A percentile compares a stretch with the other conserved stretches of the same genome.
These are phyloP conservation scores for Leptopilina drosophilae DNA, from an alignment of 2,888 invertebrate genomes.

Conservation along the genomic window DNA sequence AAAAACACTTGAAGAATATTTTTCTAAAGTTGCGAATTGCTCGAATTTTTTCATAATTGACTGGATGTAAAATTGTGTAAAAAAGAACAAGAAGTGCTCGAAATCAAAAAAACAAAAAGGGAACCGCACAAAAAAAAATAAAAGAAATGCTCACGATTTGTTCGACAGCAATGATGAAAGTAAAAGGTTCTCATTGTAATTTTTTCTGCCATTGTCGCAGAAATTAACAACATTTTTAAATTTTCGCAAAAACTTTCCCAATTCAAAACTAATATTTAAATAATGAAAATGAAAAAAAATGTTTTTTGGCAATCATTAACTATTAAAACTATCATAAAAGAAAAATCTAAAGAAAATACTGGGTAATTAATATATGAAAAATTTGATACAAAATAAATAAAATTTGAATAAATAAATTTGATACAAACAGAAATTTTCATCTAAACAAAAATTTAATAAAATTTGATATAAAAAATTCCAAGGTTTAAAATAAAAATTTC, in stretches of 20 bases:
- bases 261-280: neutral
- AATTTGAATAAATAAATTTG: neutral
- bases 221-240: neutral
- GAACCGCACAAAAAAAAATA: constrained; percentile 22
- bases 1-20: constrained; percentile 27
- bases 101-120: neutral
- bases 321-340: neutral
- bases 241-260: neutral
- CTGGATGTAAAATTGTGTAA: constrained; percentile 14
- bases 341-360: neutral
- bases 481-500: neutral
- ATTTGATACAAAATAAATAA: neutral
- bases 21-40: constrained; percentile 20
- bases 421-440: neutral
- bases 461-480: too few relatives aligned
- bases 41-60: neutral
- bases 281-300: neutral
- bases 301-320: neutral
- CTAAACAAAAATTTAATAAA: too few relatives aligned
- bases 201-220: neutral
- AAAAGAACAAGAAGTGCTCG: neutral
- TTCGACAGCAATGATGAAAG: constrained; percentile 31
- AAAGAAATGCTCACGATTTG: constrained; percentile 19
- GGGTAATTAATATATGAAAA: neutral
- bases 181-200: neutral